Base-by-base conservation (phyloP, 1,140 invertebrate species). In the Maconellicoccus hirsutus region DNA sequence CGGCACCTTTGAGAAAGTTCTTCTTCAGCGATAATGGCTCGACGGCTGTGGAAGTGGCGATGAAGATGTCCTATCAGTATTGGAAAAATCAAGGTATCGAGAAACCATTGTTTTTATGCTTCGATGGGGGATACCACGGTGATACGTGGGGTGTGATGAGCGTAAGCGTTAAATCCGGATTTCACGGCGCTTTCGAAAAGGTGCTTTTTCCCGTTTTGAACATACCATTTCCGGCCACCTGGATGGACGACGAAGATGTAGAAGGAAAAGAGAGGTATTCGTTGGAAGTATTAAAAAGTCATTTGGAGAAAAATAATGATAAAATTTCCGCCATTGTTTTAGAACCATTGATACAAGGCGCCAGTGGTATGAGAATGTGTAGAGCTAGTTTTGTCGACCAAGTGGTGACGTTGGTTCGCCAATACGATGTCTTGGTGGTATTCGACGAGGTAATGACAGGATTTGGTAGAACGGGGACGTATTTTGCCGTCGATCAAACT, bases 401-500 rank as follows among this genome's bases (percentile, higher is more conserved):
- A 27, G 71, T 74, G 12, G n/a, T 27, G 0, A 59, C 1, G 21
- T 61, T 76, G 0, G 71, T 38, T 27, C 27, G 69, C 12, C 21
- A 72, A n/a, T 52, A 77, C 69, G 29, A 59, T 1, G 61, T 76
- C 10, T 70, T 72, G 7, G 33, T 77, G n/a, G 75, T 77, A 29
- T 27, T 42, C 71, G 76, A 77, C 69, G 76, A 77, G 59, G 71
- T 77, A 27, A 59, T 63, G n/a, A 73, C 71, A 16, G 76, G 76
- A 1, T 77, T 76, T 61, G 76, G 76, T 61, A 75, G 76, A 33
- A 76, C 75, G 1, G 76, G 76, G 0, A 72, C 29, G 4, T 42
- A 72, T 38, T 77, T 77, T 59, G 76, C 75, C 14, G 72, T 38
- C 0, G 71, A 77, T 21, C 73, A 76, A 3, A 59, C 59, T 1